Evolutionary conservation across 2,797 vertebrate genomes (phyloP), one percentile per base, ranked within the genome.

Genomic region (Eulemur coronatus): DNA sequence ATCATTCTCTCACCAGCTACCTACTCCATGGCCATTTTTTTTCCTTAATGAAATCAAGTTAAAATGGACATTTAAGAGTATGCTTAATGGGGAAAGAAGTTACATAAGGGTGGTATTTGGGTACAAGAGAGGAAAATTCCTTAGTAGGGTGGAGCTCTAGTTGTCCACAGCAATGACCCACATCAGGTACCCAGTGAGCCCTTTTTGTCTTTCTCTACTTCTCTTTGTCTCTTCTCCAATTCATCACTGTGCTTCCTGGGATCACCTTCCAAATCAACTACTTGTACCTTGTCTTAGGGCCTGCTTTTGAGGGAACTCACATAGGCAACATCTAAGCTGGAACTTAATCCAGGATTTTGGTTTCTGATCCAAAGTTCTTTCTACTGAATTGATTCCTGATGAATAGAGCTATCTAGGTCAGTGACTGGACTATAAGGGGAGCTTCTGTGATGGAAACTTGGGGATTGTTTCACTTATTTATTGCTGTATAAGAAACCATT

Each of bases 21-120:
- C 18, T 9, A 33, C 18, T 48, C n/a, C 57, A 52, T 20, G n/a
- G 43, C 43, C 43, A 61, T 52, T 63, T 63, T 57, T 76, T 69
- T 59, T 28, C 57, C 81, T 76, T 26, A 76, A 63, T 61, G 20
- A 93, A 91, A 85, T 80, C 18, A 96, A 80, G 35, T 95, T 96
- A 92, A 89, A 94, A 78, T 76, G 41, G 22, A 50, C 24, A 82
- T 35, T 65, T 82, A 91, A 90, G 84, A 91, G 43, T 61, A 89
- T 22, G n/a, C 17, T 95, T 76, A 88, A 59, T 46, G 33, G 85
- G 10, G 30, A 46, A 93, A 92, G 52, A 92, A 72, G 28, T 93
- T 87, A 61, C 24, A 30, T 52, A 95, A 78, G 50, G 48, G 5
- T 41, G 7, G 33, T 55, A 12, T n/a, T 80, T 48, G 63, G 13